Evolutionary conservation across 2,888 invertebrate genomes (phyloP).

Genomic region (Trachelus stipa): DNA sequence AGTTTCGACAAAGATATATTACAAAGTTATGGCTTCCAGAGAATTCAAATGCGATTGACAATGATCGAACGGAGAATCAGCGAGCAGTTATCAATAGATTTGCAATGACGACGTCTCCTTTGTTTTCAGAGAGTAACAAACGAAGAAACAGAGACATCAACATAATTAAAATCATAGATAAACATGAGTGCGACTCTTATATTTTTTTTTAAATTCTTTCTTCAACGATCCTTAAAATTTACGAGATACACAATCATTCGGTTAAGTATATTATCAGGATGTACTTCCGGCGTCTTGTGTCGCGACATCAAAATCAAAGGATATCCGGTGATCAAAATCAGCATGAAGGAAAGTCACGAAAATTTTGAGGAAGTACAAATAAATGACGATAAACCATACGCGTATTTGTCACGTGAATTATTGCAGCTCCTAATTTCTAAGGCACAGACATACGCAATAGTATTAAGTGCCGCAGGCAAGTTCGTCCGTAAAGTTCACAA

Average conservation of each 20-base stretch:
- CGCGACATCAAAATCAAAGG: background rate
- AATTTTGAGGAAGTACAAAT: background rate
- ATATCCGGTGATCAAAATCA: background rate
- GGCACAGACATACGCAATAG: slow-evolving; percentile 33
- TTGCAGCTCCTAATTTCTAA: slow-evolving; percentile 34
- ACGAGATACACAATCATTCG: background rate
- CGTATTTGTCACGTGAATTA: background rate
- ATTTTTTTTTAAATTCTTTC: background rate
- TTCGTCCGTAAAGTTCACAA: background rate
- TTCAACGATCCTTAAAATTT: background rate
- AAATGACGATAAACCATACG: background rate
- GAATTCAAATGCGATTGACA: background rate
- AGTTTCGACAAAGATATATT: background rate
- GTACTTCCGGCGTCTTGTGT: background rate
- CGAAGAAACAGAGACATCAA: background rate
- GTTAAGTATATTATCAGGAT: background rate
- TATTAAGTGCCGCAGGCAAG: slow-evolving; percentile 29
- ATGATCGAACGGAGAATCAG: background rate
- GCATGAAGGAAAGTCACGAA: background rate
- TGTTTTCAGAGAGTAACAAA: background rate
- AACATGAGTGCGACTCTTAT: background rate
- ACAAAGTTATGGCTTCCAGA: background rate
- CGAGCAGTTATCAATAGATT: background rate
- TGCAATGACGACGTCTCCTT: background rate
- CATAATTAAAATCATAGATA: background rate